These are phyloP conservation scores for Branchipolynoe longqiensis DNA, from an alignment of 2,888 invertebrate genomes.

Conservation along the genomic window DNA sequence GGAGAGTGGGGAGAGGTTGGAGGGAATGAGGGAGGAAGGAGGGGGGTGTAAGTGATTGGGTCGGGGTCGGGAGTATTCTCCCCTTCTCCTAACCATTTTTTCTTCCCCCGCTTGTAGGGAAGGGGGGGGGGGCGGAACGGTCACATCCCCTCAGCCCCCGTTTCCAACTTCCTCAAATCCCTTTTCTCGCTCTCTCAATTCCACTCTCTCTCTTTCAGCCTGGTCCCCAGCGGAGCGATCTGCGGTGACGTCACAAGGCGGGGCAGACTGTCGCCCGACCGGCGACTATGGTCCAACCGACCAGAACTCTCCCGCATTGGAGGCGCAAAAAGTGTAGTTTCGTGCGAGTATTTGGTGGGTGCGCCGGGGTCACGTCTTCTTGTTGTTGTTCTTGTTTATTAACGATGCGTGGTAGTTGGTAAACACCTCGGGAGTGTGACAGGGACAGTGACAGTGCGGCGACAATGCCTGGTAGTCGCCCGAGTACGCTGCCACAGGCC, in stretches of 20 bases:
- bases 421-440: slow-evolving; percentile 65
- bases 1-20: too few relatives aligned
- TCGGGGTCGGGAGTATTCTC: too few relatives aligned
- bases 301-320: background rate
- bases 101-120: too few relatives aligned
- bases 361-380: slow-evolving; percentile 52
- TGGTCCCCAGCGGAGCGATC: too few relatives aligned
- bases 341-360: background rate
- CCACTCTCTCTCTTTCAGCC: too few relatives aligned
- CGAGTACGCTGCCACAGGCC: background rate
- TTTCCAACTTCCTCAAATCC: too few relatives aligned
- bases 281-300: background rate
- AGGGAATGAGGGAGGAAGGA: too few relatives aligned
- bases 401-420: slow-evolving; percentile 62
- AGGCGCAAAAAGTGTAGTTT: slow-evolving; percentile 7
- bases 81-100: too few relatives aligned
- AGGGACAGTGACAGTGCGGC: slow-evolving; percentile 62
- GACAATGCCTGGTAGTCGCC: background rate
- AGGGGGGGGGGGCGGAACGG: too few relatives aligned
- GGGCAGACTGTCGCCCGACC: background rate
- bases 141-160: too few relatives aligned
- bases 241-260: background rate
- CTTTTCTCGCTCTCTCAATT: too few relatives aligned
- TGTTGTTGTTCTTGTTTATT: slow-evolving; percentile 51
- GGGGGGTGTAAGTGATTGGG: too few relatives aligned